phyloP scores from a whole-genome alignment of 1,140 invertebrate genomes.

The Drosophila miranda region DNA sequence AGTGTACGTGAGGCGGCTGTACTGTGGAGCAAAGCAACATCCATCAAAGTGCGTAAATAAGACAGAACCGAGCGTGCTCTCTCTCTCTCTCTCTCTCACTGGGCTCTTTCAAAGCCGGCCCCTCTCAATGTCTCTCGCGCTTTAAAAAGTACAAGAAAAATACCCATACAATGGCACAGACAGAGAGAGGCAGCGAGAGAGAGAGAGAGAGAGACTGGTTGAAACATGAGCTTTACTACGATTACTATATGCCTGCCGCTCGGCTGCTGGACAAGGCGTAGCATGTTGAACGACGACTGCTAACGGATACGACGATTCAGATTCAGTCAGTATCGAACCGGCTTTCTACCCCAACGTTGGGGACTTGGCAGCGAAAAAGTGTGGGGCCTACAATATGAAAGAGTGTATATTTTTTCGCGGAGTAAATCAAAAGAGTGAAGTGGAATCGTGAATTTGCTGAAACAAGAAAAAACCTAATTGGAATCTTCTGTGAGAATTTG shows the following conservation, averaged over 20 bases:
- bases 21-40: slow-evolving; percentile 36
- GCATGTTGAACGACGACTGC: slow-evolving; percentile 47
- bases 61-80: slow-evolving; percentile 14
- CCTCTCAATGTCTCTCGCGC: slow-evolving; percentile 31
- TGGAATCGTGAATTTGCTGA: slow-evolving; percentile 40
- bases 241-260: slow-evolving; percentile 56
- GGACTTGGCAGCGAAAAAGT: slow-evolving; percentile 38
- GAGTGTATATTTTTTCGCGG: neutral
- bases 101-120: neutral
- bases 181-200: too few relatives aligned
- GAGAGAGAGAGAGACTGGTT: slow-evolving; percentile 25
- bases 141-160: slow-evolving; percentile 12
- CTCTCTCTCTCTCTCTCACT: slow-evolving; percentile 1
- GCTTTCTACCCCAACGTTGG: slow-evolving; percentile 76
- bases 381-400: slow-evolving; percentile 28
- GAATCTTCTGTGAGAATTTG: slow-evolving; percentile 33
- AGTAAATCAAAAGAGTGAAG: slow-evolving; percentile 18
- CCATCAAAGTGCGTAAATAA: slow-evolving; percentile 67
- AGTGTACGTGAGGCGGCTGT: neutral
- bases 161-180: slow-evolving; percentile 21
- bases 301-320: slow-evolving; percentile 10
- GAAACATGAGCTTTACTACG: slow-evolving; percentile 71
- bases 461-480: slow-evolving; percentile 22
- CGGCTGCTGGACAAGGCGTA: slow-evolving; percentile 60
- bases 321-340: slow-evolving; percentile 78